These are phyloP conservation scores for Allacma fusca DNA, from an alignment of 2,888 invertebrate species.

Conservation along the genomic window DNA sequence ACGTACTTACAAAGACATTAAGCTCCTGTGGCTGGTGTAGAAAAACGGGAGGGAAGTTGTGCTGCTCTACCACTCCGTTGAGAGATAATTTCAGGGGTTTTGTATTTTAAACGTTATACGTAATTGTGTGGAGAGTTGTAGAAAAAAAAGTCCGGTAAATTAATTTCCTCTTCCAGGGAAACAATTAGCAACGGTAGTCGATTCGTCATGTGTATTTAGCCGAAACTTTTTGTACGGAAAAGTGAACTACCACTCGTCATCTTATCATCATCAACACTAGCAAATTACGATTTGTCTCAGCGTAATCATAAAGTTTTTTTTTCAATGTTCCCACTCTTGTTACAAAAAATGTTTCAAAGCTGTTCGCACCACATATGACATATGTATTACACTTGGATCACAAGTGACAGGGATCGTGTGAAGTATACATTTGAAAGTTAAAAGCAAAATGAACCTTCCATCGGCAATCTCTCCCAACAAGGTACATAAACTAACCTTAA, in stretches of 20 bases:
- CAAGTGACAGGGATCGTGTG: too few species aligned
- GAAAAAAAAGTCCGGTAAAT: conserved; percentile 5
- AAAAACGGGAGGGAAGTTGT: not conserved
- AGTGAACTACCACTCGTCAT: conserved; percentile 19
- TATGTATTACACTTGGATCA: too few species aligned
- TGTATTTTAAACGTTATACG: not conserved
- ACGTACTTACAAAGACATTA: not conserved
- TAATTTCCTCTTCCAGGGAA: conserved; percentile 29
- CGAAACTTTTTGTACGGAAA: conserved; percentile 9
- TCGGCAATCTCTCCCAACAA: too few species aligned
- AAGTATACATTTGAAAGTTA: too few species aligned
- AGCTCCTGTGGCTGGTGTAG: not conserved
- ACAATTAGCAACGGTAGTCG: conserved; percentile 33
- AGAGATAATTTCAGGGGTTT: too few species aligned
- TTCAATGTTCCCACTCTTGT: too few species aligned
- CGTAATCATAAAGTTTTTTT: not conserved
- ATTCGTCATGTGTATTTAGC: conserved; percentile 29
- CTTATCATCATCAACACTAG: conserved; percentile 14
- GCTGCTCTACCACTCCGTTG: too few species aligned
- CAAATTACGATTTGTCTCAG: not conserved
- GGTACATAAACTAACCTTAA: too few species aligned
- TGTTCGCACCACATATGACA: too few species aligned
- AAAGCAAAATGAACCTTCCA: too few species aligned
- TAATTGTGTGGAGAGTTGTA: not conserved
- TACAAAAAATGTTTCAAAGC: too few species aligned